Conservation (phyloP, 2,113 vertebrate species). For the Coregonus clupeaformis region DNA sequence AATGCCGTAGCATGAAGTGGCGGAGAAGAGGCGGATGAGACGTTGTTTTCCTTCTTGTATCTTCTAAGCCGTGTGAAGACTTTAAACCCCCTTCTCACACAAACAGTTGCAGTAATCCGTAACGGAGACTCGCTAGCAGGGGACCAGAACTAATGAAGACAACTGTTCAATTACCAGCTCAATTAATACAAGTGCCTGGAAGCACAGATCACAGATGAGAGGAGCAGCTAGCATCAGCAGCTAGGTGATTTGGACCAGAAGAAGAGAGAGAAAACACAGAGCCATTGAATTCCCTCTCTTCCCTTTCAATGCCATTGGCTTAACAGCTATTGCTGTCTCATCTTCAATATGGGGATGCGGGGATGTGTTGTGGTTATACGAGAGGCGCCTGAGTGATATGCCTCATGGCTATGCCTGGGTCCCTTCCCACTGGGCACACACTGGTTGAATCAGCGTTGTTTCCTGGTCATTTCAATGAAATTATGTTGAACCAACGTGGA, state of each 20-base stretch:
- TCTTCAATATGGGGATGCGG: constrained; percentile 51
- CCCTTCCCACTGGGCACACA: constrained; percentile 2
- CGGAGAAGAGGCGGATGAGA: constrained; percentile 10
- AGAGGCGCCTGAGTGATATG: constrained; percentile 28
- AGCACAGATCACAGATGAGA: constrained; percentile 67
- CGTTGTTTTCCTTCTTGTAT: neutral
- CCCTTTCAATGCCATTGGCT: no score
- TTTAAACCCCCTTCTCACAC: constrained; percentile 41
- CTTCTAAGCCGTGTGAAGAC: constrained; percentile 44
- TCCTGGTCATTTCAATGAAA: no score
- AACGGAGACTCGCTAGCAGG: constrained; percentile 62
- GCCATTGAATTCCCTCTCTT: constrained; percentile 40
- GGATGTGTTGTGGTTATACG: constrained; percentile 19
- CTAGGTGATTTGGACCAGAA: constrained; percentile 61
- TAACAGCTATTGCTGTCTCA: constrained; percentile 53
- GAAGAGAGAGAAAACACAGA: constrained; percentile 54
- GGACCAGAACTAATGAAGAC: constrained; percentile 80
- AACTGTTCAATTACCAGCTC: constrained; percentile 81
- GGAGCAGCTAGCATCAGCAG: constrained; percentile 41
- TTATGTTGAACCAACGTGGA: no score
- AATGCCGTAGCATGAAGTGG: constrained; percentile 28
- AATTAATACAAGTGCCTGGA: constrained; percentile 75
- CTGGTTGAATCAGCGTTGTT: no score
- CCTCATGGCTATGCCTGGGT: constrained; percentile 26
- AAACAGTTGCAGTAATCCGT: constrained; percentile 68